Base-by-base conservation (phyloP, 1,140 invertebrate genomes). In the Oedothorax gibbosus region DNA sequence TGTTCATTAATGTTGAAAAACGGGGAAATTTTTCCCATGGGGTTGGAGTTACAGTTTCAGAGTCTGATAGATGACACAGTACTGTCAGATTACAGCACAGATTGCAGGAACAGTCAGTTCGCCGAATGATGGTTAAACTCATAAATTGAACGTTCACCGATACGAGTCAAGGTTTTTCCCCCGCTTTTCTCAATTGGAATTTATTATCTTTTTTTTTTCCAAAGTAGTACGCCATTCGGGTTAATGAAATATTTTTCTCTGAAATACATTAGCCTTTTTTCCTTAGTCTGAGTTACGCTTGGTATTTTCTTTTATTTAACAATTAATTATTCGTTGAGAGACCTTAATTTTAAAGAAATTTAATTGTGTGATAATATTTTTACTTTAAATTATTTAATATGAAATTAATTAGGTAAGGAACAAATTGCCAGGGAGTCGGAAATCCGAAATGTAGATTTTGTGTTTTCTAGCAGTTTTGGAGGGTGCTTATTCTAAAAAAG, bases 1-100 rank as follows among this genome's bases (percentile, higher is more conserved):
- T 79, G 76, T 79, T 79, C 76, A 79, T 79, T 79, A 79, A 66
- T 79, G 50, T 79, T 66, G 76, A 66, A 66, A 65, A 79, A 79
- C 72, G 62, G 18, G 60, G 50, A n/a, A 18, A 79, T 20, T 21
- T 49, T 15, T 53, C 62, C 76, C 64, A 5, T 1, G 62, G 35
- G 76, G 60, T n/a, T 66, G 11, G 15, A 11, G 20, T 66, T 79
- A 54, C 76, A 66, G 76, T 79, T 79, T 79, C 66, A 79, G 62
- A 20, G 51, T 18, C 49, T 79, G 76, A 79, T 79, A 49, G 54
- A 79, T 79, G 76, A 79, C 56, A 49, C 14, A 62, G 20, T 62
- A 64, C 73, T 60, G 73, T 77, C 73, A 77, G 73, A 77, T 77
- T 77, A n/a, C 21, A 64, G 73, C n/a, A 18, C 56, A 60, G 73